A percentile compares a stretch with the other conserved stretches of the same genome.
Conservation (phyloP, 2,888 invertebrate species). For the Cryptosula pallasiana region DNA sequence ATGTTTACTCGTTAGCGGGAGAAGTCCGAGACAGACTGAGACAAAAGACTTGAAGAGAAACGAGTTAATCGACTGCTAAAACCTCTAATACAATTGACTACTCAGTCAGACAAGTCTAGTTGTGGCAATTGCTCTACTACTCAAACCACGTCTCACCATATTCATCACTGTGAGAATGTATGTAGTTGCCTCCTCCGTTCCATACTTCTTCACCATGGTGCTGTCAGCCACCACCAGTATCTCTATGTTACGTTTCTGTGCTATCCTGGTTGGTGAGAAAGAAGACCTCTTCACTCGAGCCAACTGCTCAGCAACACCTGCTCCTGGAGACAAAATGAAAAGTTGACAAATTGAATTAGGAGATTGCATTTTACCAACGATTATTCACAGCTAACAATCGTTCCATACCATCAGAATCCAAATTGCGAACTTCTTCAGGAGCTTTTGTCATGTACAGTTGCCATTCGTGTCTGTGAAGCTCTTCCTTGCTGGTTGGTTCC, state of each 20-base stretch:
- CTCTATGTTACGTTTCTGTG: slow-evolving; percentile 31
- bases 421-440: background rate
- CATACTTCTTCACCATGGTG: slow-evolving; percentile 44
- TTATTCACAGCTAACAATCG: background rate
- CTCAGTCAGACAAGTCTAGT: too few species aligned
- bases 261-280: background rate
- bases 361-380: background rate
- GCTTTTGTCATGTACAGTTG: slow-evolving; percentile 6
- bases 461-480: slow-evolving; percentile 19
- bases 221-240: slow-evolving; percentile 48
- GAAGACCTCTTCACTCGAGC: background rate
- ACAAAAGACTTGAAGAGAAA: background rate
- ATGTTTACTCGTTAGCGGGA: background rate
- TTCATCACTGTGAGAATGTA: slow-evolving; percentile 88
- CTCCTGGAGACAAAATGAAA: background rate
- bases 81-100: too few species aligned
- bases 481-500: slow-evolving; percentile 16
- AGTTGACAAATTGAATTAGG: background rate
- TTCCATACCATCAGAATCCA: background rate
- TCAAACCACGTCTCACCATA: slow-evolving; percentile 18
- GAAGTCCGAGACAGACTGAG: too few species aligned
- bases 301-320: background rate
- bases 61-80: background rate
- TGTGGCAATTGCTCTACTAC: too few species aligned
- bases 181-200: slow-evolving; percentile 66